A percentile compares a stretch with the other conserved stretches of the same genome.
phyloP scores from a whole-genome alignment of 2,888 invertebrate species.

The Pristionchus entomophagus region DNA sequence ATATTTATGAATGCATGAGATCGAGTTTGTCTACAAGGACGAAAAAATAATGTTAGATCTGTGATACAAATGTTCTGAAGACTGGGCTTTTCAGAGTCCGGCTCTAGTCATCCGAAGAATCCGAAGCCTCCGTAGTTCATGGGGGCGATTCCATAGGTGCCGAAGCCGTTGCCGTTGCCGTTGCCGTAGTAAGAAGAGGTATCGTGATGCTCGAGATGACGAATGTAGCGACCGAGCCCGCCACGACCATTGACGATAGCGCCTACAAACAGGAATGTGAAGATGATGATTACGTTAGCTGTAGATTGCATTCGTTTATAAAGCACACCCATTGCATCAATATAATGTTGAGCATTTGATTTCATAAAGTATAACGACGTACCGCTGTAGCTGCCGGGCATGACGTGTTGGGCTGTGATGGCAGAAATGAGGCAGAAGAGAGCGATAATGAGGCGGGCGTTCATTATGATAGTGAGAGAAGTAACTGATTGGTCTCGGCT shows the following conservation, averaged over 20 bases:
- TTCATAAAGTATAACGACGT: not conserved
- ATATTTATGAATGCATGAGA: not conserved
- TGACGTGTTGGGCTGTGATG: not conserved
- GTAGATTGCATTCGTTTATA: too few species aligned
- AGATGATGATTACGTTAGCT: too few species aligned
- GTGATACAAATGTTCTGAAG: too few species aligned
- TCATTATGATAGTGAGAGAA: not conserved
- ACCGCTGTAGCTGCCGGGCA: constrained; percentile 22
- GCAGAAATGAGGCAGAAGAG: not conserved
- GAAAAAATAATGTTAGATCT: too few species aligned
- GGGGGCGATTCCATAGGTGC: not conserved
- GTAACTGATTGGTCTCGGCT: constrained; percentile 2
- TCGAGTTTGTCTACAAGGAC: too few species aligned
- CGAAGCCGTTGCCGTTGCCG: not conserved
- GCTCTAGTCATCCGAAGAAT: not conserved
- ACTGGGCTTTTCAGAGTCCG: not conserved
- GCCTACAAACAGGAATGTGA: not conserved
- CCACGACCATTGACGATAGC: not conserved
- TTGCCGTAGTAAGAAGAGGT: not conserved
- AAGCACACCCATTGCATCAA: too few species aligned
- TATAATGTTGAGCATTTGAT: not conserved
- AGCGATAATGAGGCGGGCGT: not conserved
- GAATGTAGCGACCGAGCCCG: constrained; percentile 1
- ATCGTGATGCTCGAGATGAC: too few species aligned
- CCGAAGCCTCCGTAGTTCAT: too few species aligned